A percentile compares a stretch with the other conserved stretches of the same genome.
phyloP scores from a whole-genome alignment of 2,797 vertebrate genomes.

The Scolopax bukidnonensis region DNA sequence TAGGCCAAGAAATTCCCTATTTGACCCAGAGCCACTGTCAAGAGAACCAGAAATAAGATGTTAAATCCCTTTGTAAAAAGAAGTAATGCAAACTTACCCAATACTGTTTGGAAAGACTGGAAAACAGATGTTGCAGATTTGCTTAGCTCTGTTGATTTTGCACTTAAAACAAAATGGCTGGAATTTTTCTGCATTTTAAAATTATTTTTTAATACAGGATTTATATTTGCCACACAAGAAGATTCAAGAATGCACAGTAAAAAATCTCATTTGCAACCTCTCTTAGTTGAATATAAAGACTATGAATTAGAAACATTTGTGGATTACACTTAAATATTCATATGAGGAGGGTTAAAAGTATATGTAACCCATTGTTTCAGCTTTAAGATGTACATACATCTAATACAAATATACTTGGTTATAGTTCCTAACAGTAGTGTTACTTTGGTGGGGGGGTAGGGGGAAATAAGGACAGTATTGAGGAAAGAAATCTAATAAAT shows the following conservation, averaged over 20 bases:
- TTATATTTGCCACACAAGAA: background rate
- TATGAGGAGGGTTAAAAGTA: background rate
- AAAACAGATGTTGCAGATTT: conserved; percentile 36
- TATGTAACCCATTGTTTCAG: background rate
- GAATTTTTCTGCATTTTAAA: background rate
- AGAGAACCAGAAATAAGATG: conserved; percentile 64
- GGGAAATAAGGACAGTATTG: background rate
- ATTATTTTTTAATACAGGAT: background rate
- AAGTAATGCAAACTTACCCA: conserved; percentile 27
- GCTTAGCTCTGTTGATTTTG: background rate
- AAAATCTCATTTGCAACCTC: background rate
- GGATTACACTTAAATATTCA: background rate
- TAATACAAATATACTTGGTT: background rate
- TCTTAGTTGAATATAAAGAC: background rate
- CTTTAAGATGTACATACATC: accelerated
- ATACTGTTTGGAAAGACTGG: conserved; percentile 10
- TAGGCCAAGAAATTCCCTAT: conserved; percentile 97
- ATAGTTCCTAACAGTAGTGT: background rate
- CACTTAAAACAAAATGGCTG: background rate
- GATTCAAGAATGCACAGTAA: background rate
- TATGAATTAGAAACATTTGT: background rate
- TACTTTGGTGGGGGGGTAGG: background rate
- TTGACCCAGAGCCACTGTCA: conserved; percentile 92
- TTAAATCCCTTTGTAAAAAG: conserved; percentile 1
- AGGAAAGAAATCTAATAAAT: background rate